These are phyloP conservation scores for Reticulitermes speratus DNA, from an alignment of 1,140 invertebrate species.

Conservation along the genomic window DNA sequence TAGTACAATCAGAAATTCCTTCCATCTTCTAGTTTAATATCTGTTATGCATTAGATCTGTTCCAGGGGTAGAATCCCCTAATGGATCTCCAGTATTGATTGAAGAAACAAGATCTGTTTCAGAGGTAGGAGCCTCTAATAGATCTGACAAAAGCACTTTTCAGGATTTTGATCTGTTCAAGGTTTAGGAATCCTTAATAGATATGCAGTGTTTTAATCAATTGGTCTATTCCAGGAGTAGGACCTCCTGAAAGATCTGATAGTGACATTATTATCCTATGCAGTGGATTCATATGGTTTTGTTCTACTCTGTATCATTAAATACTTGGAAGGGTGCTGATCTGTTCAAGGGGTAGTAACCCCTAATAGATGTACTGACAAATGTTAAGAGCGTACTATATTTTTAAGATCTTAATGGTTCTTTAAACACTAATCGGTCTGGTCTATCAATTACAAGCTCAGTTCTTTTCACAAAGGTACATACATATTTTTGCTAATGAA, in stretches of 20 bases:
- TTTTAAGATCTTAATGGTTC: background rate
- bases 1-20: background rate
- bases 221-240: background rate
- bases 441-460: no score
- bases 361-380: background rate
- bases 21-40: background rate
- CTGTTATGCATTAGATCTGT: background rate
- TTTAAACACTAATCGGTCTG: background rate
- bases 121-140: slow-evolving; percentile 21
- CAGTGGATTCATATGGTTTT: background rate
- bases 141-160: slow-evolving; percentile 1
- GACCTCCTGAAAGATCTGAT: background rate
- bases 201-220: background rate
- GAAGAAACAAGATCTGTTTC: slow-evolving; percentile 16
- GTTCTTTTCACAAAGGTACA: no score
- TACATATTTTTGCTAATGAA: background rate
- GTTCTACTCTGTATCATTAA: background rate
- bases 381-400: background rate
- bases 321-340: background rate
- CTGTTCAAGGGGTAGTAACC: background rate
- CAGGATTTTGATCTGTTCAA: background rate
- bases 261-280: background rate
- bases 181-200: background rate
- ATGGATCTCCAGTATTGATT: background rate
- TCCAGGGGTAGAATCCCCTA: background rate